These are phyloP conservation scores for Caenorhabditis sulstoni DNA, from an alignment of 2,888 invertebrate genomes.

Conservation along the genomic window DNA sequence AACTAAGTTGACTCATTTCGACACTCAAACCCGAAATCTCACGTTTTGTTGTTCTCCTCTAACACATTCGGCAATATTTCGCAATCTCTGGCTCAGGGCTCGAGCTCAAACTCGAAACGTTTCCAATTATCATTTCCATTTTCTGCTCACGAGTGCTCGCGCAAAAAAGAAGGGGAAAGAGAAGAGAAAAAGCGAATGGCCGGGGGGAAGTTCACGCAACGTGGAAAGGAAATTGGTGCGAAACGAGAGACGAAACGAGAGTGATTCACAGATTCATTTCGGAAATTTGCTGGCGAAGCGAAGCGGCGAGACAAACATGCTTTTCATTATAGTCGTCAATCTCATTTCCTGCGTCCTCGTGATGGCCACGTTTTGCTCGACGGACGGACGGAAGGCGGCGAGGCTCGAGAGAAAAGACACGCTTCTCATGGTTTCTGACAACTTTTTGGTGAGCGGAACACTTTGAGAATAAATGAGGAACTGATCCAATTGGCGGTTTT, in stretches of 20 bases:
- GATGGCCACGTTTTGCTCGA: conserved; percentile 44
- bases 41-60: too few relatives aligned
- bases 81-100: too few relatives aligned
- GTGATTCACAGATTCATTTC: conserved; percentile 14
- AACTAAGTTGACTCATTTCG: too few relatives aligned
- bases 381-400: conserved; percentile 17
- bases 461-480: too few relatives aligned
- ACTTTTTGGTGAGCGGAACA: conserved; percentile 24
- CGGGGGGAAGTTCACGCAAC: not conserved
- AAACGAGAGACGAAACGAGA: not conserved
- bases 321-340: conserved; percentile 36
- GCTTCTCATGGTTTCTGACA: conserved; percentile 24
- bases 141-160: too few relatives aligned
- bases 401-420: conserved; percentile 4
- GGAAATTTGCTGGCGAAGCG: not conserved
- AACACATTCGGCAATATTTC: too few relatives aligned
- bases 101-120: too few relatives aligned
- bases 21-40: too few relatives aligned
- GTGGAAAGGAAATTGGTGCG: not conserved
- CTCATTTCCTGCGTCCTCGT: conserved; percentile 38
- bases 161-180: too few relatives aligned
- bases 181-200: too few relatives aligned
- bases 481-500: too few relatives aligned
- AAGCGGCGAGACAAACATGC: conserved; percentile 23
- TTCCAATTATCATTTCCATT: too few relatives aligned